Percentiles rank a stretch among this genome's conserved stretches.
These are phyloP conservation scores for Athrips mouffetella DNA, from an alignment of 2,888 invertebrate species.

Conservation along the genomic window DNA sequence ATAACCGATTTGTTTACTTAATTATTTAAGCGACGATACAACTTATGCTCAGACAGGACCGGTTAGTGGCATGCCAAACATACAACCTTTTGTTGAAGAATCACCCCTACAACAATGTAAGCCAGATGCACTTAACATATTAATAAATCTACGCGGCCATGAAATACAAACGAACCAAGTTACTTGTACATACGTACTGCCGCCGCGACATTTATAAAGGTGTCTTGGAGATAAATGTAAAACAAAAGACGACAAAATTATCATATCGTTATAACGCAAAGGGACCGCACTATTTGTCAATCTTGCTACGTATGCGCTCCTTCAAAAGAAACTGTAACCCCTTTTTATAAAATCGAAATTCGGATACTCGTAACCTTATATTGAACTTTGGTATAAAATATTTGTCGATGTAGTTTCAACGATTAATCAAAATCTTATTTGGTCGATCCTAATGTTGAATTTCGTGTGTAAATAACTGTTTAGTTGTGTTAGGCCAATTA, in stretches of 20 bases:
- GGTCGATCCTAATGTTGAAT: constrained; percentile 17
- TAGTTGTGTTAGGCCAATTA: constrained; percentile 15
- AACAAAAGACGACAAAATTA: constrained; percentile 21
- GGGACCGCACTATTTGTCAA: constrained; percentile 15
- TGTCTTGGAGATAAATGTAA: constrained; percentile 14
- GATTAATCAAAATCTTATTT: constrained; percentile 19
- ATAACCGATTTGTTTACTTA: too few species aligned
- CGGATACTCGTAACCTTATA: neutral
- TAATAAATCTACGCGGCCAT: neutral
- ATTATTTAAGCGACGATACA: too few species aligned
- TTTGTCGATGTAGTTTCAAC: neutral
- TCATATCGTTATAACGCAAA: constrained; percentile 13
- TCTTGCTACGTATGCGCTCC: neutral
- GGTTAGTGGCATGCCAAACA: too few species aligned
- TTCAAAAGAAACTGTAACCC: neutral
- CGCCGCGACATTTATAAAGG: constrained; percentile 14
- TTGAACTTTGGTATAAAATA: neutral
- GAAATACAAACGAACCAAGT: neutral
- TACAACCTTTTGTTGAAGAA: too few species aligned
- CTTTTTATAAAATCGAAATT: neutral
- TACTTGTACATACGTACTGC: neutral
- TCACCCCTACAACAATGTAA: too few species aligned
- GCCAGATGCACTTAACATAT: neutral
- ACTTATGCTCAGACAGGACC: too few species aligned
- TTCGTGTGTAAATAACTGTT: constrained; percentile 14